Percentiles rank a stretch among this genome's conserved stretches.
phyloP scores from a whole-genome alignment of 2,888 invertebrate species.

The Diarsia brunnea region DNA sequence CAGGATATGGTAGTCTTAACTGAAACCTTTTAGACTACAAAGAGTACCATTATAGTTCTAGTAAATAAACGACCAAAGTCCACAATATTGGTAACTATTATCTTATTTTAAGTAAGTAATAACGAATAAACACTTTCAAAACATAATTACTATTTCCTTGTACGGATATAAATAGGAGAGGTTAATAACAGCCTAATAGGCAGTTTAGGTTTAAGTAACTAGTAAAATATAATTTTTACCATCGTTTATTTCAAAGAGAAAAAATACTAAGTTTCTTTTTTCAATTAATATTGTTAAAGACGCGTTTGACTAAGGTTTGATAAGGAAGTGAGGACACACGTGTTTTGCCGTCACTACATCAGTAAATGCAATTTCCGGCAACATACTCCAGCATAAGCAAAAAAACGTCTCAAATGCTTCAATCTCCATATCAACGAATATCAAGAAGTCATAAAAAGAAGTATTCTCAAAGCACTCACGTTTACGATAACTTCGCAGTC shows the following conservation, averaged over 20 bases:
- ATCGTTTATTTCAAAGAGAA: not conserved
- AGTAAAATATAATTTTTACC: not conserved
- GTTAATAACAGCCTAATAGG: not conserved
- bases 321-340: not conserved
- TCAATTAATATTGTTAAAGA: not conserved
- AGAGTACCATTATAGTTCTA: not conserved
- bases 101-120: not conserved
- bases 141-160: not conserved
- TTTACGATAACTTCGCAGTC: slow-evolving; percentile 69
- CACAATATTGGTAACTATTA: slow-evolving; percentile 22
- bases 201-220: not conserved
- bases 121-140: not conserved
- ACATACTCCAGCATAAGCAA: not conserved
- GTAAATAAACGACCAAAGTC: slow-evolving; percentile 39
- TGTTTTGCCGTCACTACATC: not conserved
- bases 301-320: not conserved
- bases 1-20: slow-evolving; percentile 3
- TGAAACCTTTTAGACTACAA: slow-evolving; percentile 20
- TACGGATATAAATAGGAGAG: not conserved
- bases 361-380: not conserved
- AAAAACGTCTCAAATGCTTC: slow-evolving; percentile 3
- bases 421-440: slow-evolving; percentile 19
- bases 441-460: slow-evolving; percentile 47
- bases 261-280: not conserved
- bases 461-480: slow-evolving; percentile 57